Conservation (phyloP, 2,888 invertebrate species). For the Venusia cambrica region DNA sequence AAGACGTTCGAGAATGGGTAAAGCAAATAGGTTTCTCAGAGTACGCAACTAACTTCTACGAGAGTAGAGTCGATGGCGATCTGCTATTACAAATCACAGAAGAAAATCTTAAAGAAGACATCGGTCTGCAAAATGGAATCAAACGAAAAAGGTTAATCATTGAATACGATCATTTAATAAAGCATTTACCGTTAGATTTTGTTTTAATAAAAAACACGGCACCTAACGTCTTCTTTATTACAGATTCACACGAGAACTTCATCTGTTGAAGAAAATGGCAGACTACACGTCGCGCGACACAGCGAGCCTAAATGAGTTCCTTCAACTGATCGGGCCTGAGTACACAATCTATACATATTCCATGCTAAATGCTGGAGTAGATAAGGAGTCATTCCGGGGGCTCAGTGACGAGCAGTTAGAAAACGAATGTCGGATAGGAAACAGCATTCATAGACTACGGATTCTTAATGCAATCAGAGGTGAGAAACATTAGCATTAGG, state of each 20-base stretch:
- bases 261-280: conserved; percentile 96
- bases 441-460: conserved; percentile 96
- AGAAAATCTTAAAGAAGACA: conserved; percentile 95
- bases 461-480: conserved; percentile 93
- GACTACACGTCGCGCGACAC: conserved; percentile 97
- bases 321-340: conserved; percentile 91
- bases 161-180: conserved; percentile 13
- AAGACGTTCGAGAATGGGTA: conserved; percentile 98
- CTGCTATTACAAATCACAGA: conserved; percentile 94
- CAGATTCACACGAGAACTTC: conserved; percentile 95
- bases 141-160: conserved; percentile 94
- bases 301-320: conserved; percentile 92
- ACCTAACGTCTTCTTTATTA: conserved; percentile 31
- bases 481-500: conserved; percentile 37
- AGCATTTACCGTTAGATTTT: too few relatives aligned
- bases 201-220: too few relatives aligned
- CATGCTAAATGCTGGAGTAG: conserved; percentile 97
- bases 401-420: conserved; percentile 95
- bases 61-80: conserved; percentile 98
- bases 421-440: conserved; percentile 94
- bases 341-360: conserved; percentile 98
- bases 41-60: conserved; percentile 90
- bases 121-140: conserved; percentile 96
- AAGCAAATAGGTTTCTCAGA: conserved; percentile 97
- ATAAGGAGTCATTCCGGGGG: conserved; percentile 91